Evolutionary conservation across 2,888 invertebrate genomes (phyloP), one percentile per base, ranked within the genome.

Genomic region (Tipula lateralis): DNA sequence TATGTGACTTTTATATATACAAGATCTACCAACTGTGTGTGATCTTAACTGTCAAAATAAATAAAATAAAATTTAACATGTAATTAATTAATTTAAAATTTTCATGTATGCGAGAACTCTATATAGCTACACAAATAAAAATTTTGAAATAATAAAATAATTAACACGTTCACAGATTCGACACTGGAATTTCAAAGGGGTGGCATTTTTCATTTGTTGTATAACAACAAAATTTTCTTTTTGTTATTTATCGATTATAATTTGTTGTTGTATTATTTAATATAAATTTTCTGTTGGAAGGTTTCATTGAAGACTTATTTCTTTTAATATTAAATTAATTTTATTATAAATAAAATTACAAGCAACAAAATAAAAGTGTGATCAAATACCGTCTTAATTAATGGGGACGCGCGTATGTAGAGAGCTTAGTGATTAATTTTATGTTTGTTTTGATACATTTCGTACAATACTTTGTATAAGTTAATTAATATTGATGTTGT

Each of bases 291-390:
- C 24, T 66, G 66, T 66, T 66, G 12, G 12, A 66, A 66, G 66
- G 66, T 66, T 66, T 66, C 66, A 66, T 66, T 66, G 66, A 66
- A 66, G 66, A 66, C 66, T 66, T 66, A 66, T 66, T 66, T 66
- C 66, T 66, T 66, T 66, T 66, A 24, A 66, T 66, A 66, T 66
- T 66, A 66, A 66, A 66, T 66, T 66, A 66, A 66, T 66, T 66
- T 66, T 66, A 66, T 66, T 66, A 66, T 66, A 24, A 66, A 66
- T 66, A 66, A 66, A 66, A 66, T 24, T 24, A 66, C 19, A 39
- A 44, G 16, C 44, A 44, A 44, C 44, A 66, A 66, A 19, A n/a
- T n/a, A n/a, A 66, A 7, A 66, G 66, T 66, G 66, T 66, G 66
- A 66, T 66, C 66, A 66, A 66, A 66, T 66, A 66, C 66, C 66